Evolutionary conservation across 2,888 invertebrate genomes (phyloP).

Genomic region (Parnassius mnemosyne): DNA sequence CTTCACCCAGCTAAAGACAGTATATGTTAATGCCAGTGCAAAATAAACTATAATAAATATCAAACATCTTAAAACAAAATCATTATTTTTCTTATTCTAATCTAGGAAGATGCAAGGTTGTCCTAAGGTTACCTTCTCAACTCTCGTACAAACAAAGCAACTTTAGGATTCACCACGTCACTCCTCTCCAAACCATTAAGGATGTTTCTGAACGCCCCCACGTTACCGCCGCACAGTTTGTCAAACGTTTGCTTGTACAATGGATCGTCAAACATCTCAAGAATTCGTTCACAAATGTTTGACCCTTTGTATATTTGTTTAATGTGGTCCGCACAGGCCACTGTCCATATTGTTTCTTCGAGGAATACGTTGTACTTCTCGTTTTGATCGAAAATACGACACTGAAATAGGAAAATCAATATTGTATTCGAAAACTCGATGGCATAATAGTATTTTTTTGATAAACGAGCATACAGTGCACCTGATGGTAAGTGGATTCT

Average conservation of each 20-base stretch:
- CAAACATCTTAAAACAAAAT: too few species aligned
- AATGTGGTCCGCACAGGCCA: constrained; percentile 48
- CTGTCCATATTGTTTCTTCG: constrained; percentile 73
- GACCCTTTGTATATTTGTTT: constrained; percentile 20
- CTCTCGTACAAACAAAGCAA: constrained; percentile 30
- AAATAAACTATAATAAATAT: too few species aligned
- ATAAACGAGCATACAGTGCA: too few species aligned
- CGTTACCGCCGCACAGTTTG: constrained; percentile 47
- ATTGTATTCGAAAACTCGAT: too few species aligned
- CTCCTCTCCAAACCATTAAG: background rate
- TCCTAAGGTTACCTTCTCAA: constrained; percentile 5
- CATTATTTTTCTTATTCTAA: too few species aligned
- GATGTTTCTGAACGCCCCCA: constrained; percentile 36
- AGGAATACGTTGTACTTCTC: constrained; percentile 82
- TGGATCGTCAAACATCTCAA: constrained; percentile 29
- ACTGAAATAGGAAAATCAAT: constrained; percentile 47
- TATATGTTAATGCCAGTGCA: too few species aligned
- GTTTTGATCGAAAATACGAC: constrained; percentile 83
- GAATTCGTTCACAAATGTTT: constrained; percentile 21
- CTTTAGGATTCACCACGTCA: constrained; percentile 47
- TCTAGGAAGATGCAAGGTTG: too few species aligned
- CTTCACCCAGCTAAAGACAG: too few species aligned
- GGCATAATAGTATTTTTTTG: too few species aligned
- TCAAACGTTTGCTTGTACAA: constrained; percentile 39
- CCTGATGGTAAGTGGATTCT: too few species aligned